Conservation (phyloP, 2,888 invertebrate genomes). For the Luperina nickerlii region DNA sequence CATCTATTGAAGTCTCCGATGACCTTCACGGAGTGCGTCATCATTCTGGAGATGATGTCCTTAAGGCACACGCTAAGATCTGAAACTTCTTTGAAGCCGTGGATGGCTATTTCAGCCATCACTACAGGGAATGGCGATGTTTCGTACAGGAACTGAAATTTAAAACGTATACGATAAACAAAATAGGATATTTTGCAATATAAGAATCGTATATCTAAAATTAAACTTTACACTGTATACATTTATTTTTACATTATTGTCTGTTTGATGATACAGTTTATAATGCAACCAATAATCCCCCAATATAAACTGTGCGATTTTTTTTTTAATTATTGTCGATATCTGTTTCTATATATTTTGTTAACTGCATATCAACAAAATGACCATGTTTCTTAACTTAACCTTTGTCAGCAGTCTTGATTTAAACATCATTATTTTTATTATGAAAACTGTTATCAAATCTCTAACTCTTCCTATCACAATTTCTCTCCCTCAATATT, state of each 20-base stretch:
- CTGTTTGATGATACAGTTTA: neutral
- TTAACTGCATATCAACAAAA: neutral
- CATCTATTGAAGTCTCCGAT: conserved; percentile 88
- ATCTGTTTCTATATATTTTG: neutral
- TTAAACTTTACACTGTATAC: neutral
- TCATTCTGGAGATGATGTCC: conserved; percentile 88
- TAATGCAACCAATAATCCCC: neutral
- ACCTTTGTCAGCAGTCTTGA: no score
- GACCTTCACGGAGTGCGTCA: conserved; percentile 88
- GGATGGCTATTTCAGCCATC: conserved; percentile 88
- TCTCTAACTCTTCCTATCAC: neutral
- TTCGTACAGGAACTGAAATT: conserved; percentile 87
- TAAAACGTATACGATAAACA: conserved; percentile 4
- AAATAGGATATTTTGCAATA: neutral
- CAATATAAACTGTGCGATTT: neutral
- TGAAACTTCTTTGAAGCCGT: conserved; percentile 88
- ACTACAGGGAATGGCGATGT: conserved; percentile 88
- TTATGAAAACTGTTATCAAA: neutral
- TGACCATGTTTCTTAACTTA: neutral
- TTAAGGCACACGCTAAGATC: conserved; percentile 87
- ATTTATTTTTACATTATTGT: neutral
- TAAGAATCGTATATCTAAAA: neutral
- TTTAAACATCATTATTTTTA: neutral
- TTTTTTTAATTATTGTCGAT: neutral
- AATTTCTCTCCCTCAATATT: conserved; percentile 4